Evolutionary conservation across 2,113 vertebrate species (phyloP), one percentile per base, ranked within the genome.

Genomic region (Pseudorasbora parva): DNA sequence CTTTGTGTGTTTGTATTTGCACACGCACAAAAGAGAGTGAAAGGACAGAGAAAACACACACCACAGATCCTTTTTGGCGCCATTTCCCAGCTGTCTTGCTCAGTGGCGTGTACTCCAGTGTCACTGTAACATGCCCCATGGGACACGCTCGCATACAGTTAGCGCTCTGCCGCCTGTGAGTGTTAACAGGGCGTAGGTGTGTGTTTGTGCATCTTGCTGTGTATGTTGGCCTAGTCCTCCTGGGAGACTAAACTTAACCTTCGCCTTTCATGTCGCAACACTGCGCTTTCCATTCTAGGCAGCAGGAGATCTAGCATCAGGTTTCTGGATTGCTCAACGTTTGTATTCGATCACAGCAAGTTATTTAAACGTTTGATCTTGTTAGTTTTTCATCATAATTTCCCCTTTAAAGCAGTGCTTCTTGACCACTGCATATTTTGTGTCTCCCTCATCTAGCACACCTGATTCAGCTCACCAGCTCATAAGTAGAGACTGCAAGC

Each of bases 41-140:
- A 73, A 72, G 78, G 78, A 79, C 78, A 5, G 72, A 82, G 73
- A 37, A 82, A 84, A 74, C n/a, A 62, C 21, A 27, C n/a, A 27
- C 43, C 66, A 49, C 43, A 33, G 23, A 25, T 82, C 73, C 47
- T 51, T 78, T 86, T 86, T 88, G 87, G 85, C 87, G 85, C 84
- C 84, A 84, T 82, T 88, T 88, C 78, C 82, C 84, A 88, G 87
- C 87, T 88, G 87, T 88, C 85, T 56, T 66, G 25, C 56, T 64
- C 78, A 59, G 62, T 45, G 45, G 85, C 71, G 82, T 78, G 66
- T 78, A 43, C 41, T 86, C 84, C 77, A 59, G 73, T 84, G 78
- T 86, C 85, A 73, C 83, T 81, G 80, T 83, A 75, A 72, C 47
- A n/a, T 66, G 80, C 79, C 87, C 84, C 82, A 19, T 10, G 82